Evolutionary conservation across 2,113 vertebrate genomes (phyloP), one percentile per base, ranked within the genome.

Genomic region (Hemiprocne comata): DNA sequence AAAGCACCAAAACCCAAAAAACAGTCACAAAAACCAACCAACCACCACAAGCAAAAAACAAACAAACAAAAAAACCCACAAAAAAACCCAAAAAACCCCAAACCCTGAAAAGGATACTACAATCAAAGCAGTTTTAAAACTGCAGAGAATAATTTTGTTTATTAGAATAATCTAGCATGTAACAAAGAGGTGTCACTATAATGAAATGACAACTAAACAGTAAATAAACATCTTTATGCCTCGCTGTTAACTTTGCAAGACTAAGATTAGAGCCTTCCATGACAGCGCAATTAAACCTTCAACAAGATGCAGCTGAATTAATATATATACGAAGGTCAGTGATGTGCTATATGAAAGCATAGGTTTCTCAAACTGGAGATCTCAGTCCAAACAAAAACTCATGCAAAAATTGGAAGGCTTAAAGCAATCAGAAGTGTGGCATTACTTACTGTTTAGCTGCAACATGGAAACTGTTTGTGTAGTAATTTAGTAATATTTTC

Each of bases 401-500:
- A 79, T 28, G 9, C 14, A 80, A 77, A 82, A 88, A 44, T 12
- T 77, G 51, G 33, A 88, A 96, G 34, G 57, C 34, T 93, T 85
- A 90, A 88, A 89, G 80, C 60, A 96, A 93, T 81, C 36, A 24
- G 7, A 53, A 94, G 65, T 53, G 75, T 95, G 83, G 71, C 67
- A 95, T 89, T 82, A 75, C 24, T 70, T 76, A 70, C 76, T 76
- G 71, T 95, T 94, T 93, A 85, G 50, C 51, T 91, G 48, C 84
- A 94, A 88, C 51, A 53, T 55, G 23, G 85, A 93, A 94, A 89
- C 40, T 94, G 74, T 88, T 92, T 83, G 78, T 85, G 44, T 80
- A 55, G 77, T 16, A 79, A 89, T 95, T 97, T 89, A 93, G 71
- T 82, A 97, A 93, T 93, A 93, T 88, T 96, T 97, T 90, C 60